Percentiles rank a stretch among this genome's conserved stretches.
phyloP scores from a whole-genome alignment of 1,140 invertebrate genomes.

The Camponotus pennsylvanicus region DNA sequence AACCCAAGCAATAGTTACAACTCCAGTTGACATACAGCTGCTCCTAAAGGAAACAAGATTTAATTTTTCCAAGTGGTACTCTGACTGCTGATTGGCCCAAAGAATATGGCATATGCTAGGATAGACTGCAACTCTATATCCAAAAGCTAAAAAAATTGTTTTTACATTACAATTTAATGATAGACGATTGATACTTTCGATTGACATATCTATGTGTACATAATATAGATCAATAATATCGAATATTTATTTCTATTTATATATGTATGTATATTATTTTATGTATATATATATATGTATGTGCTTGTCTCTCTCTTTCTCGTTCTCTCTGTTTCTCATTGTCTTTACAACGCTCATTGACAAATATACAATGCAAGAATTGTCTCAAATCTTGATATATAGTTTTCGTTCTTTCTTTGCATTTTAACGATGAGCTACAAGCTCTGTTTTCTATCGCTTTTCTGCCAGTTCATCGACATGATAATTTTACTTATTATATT shows the following conservation, averaged over 20 bases:
- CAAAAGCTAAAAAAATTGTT: constrained; percentile 80
- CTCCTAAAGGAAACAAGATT: constrained; percentile 85
- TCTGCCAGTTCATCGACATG: constrained; percentile 73
- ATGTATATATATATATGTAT: constrained; percentile 53
- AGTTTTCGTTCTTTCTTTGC: constrained; percentile 67
- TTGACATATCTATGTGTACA: constrained; percentile 66
- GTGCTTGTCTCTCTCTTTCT: constrained; percentile 61
- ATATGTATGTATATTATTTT: constrained; percentile 50
- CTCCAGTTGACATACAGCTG: constrained; percentile 85
- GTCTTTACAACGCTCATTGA: constrained; percentile 72
- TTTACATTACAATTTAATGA: constrained; percentile 74
- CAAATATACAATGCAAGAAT: constrained; percentile 70
- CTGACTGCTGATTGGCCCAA: constrained; percentile 84
- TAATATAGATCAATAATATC: constrained; percentile 52
- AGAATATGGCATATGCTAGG: constrained; percentile 82
- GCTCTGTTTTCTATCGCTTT: constrained; percentile 59
- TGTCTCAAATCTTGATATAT: constrained; percentile 75
- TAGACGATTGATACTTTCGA: constrained; percentile 65
- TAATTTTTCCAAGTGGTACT: constrained; percentile 82
- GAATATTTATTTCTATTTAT: constrained; percentile 72
- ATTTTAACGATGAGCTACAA: constrained; percentile 75
- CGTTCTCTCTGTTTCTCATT: constrained; percentile 68
- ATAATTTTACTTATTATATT: constrained; percentile 78
- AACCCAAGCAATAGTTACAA: constrained; percentile 82
- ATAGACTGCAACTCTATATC: constrained; percentile 84